Conservation (phyloP, 2,888 invertebrate species). For the Torymus auratus region DNA sequence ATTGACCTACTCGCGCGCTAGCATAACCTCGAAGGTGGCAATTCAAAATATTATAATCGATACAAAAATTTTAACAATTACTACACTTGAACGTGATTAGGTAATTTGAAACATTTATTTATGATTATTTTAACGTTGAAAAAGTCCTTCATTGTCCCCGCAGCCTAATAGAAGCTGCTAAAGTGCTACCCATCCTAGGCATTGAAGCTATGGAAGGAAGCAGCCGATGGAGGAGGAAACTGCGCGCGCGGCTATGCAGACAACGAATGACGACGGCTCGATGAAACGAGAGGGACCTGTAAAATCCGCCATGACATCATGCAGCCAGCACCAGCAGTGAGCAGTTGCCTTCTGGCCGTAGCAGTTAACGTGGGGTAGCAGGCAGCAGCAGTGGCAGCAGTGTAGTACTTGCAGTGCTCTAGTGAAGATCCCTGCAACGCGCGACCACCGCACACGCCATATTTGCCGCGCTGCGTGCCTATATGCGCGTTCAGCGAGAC, state of each 20-base stretch:
- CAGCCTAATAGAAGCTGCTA: too few species aligned
- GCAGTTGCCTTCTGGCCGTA: neutral
- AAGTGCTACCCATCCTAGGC: too few species aligned
- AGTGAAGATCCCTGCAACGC: constrained; percentile 43
- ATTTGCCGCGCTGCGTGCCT: constrained; percentile 49
- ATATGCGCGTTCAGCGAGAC: constrained; percentile 47
- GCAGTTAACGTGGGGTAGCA: neutral
- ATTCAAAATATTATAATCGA: neutral
- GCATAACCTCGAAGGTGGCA: too few species aligned
- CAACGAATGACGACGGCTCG: neutral
- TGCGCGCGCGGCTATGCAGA: constrained; percentile 2
- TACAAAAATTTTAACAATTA: neutral
- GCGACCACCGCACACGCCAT: constrained; percentile 55
- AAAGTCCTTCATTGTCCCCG: too few species aligned
- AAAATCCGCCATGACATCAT: constrained; percentile 36
- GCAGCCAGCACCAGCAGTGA: constrained; percentile 6
- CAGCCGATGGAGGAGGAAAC: constrained; percentile 55
- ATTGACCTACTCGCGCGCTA: neutral
- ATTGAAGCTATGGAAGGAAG: neutral
- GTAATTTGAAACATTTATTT: too few species aligned
- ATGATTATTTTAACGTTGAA: too few species aligned
- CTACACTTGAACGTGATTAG: too few species aligned
- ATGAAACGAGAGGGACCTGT: constrained; percentile 14
- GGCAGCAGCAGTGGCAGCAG: neutral
- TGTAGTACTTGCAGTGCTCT: constrained; percentile 3